These are phyloP conservation scores for Chondrosia reniformis DNA, from an alignment of 37 sponge, comb jelly and placozoan species.

Conservation along the genomic window DNA sequence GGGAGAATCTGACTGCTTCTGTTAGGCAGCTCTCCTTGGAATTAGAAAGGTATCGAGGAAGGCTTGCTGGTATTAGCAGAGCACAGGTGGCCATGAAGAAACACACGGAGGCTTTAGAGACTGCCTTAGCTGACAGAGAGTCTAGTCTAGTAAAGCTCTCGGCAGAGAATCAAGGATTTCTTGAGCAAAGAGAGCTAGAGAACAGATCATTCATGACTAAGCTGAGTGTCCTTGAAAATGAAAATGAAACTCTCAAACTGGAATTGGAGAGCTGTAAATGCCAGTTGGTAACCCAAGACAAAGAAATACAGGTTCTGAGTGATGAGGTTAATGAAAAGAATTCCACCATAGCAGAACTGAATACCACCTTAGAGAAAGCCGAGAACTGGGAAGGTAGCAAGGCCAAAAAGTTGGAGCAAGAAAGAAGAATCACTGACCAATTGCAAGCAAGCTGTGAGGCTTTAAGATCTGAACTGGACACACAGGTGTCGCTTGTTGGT, in stretches of 20 bases:
- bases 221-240: background rate
- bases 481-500: constrained; percentile 22
- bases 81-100: constrained; percentile 53
- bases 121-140: constrained; percentile 56
- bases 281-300: background rate
- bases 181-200: constrained; percentile 54
- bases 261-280: background rate
- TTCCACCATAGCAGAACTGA: constrained; percentile 24
- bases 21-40: constrained; percentile 45
- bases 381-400: constrained; percentile 13
- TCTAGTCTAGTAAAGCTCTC: constrained; percentile 35
- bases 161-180: constrained; percentile 25
- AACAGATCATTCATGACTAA: background rate
- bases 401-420: constrained; percentile 10
- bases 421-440: constrained; percentile 25
- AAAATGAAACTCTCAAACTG: constrained; percentile 1
- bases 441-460: constrained; percentile 2
- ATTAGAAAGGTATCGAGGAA: constrained; percentile 52
- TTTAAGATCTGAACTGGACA: constrained; percentile 35
- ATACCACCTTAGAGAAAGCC: constrained; percentile 32
- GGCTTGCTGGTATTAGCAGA: constrained; percentile 50
- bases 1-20: constrained; percentile 33
- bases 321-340: constrained; percentile 30
- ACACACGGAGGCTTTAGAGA: constrained; percentile 53
- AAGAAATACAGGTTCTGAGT: constrained; percentile 21